Conservation (phyloP, 2,113 vertebrate genomes). For the Entomyzon cyanotis region DNA sequence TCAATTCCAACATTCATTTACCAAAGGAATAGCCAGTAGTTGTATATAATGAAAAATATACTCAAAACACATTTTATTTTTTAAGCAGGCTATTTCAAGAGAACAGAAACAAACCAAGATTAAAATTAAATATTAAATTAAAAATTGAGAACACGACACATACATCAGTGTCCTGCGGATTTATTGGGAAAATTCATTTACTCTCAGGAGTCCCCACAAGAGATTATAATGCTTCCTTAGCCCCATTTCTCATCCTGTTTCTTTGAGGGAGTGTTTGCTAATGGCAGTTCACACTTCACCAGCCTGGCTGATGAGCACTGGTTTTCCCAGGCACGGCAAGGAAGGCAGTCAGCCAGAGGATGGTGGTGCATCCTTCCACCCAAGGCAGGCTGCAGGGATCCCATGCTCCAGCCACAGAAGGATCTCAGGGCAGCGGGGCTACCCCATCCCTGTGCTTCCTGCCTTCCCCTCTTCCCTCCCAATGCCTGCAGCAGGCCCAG, state of each 20-base stretch:
- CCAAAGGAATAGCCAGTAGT: not conserved
- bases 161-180: not conserved
- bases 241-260: not conserved
- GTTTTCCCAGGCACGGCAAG: not conserved
- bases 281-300: not conserved
- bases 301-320: not conserved
- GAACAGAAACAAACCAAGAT: not conserved
- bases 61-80: not conserved
- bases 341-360: accelerated
- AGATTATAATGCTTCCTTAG: not conserved
- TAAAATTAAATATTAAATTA: constrained; percentile 26
- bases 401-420: accelerated
- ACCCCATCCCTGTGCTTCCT: accelerated
- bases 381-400: accelerated
- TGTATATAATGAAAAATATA: not conserved
- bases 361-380: accelerated
- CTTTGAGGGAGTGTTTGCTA: not conserved
- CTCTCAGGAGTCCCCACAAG: not conserved
- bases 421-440: not conserved
- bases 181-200: not conserved
- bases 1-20: not conserved
- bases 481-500: not conserved
- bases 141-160: not conserved
- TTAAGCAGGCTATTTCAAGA: not conserved
- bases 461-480: not conserved